phyloP scores from a whole-genome alignment of 92 coral and sea anemone genomes.

The Heteractis magnifica region DNA sequence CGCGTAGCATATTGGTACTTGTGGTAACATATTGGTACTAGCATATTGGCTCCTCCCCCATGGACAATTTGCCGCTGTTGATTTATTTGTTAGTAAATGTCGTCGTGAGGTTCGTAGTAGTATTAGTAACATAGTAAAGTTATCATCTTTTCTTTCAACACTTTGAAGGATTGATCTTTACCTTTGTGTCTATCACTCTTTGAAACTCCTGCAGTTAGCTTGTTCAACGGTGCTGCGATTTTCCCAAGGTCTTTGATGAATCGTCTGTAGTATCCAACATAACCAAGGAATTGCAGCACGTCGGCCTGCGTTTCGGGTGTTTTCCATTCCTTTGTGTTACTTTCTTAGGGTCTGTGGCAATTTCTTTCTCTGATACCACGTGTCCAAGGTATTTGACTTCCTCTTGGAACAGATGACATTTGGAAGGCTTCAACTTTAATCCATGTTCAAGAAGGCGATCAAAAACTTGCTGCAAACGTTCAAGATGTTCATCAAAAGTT shows the following conservation, averaged over 20 bases:
- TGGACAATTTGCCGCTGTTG: too few species aligned
- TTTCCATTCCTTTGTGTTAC: constrained; percentile 25
- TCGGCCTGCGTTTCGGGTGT: constrained; percentile 30
- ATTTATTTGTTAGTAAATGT: too few species aligned
- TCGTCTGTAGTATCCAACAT: constrained; percentile 45
- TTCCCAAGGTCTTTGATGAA: constrained; percentile 37
- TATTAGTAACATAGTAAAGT: too few species aligned
- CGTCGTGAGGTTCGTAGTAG: too few species aligned
- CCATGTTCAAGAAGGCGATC: constrained; percentile 23
- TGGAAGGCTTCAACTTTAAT: constrained; percentile 29
- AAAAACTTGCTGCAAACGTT: constrained; percentile 10
- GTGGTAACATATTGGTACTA: too few species aligned
- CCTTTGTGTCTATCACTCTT: background rate
- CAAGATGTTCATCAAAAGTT: constrained; percentile 32
- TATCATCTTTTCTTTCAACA: too few species aligned
- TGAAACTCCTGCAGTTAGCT: constrained; percentile 11
- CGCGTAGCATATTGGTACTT: too few species aligned
- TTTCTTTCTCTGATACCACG: constrained; percentile 25
- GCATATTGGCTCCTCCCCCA: too few species aligned
- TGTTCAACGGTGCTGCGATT: constrained; percentile 39
- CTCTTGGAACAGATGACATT: constrained; percentile 32
- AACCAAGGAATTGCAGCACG: constrained; percentile 43
- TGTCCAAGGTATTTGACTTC: constrained; percentile 38
- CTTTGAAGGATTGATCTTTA: too few species aligned
- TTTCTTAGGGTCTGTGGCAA: constrained; percentile 38